Base-by-base conservation (phyloP, 2,888 invertebrate species). In the Rapana venosa region DNA sequence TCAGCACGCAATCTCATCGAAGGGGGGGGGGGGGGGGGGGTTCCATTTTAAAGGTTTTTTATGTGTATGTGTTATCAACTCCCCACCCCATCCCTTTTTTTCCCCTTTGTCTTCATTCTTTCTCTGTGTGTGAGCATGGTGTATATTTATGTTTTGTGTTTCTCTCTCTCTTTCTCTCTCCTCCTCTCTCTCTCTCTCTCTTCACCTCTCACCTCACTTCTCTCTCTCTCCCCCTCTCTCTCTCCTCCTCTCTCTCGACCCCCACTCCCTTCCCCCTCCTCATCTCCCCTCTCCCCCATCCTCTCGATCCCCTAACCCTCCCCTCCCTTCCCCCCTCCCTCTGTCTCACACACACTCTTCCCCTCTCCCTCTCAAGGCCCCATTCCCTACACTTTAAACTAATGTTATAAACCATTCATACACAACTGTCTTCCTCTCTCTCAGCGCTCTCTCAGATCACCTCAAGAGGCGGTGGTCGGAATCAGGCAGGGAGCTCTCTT, bases 401-500 rank as follows among this genome's bases (percentile, higher is more conserved):
- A 4, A n/a, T 13, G n/a, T n/a, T n/a, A n/a, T n/a, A n/a, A 74
- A 74, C 8, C 22, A 74, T 74, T n/a, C 26, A 74, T 2, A 35
- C 32, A 79, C 77, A 79, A 30, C 26, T n/a, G 81, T 32, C 20
- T 35, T 32, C 20, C n/a, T 58, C 35, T 91, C 32, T 85, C 32
- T 36, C 92, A n/a, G n/a, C n/a, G n/a, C n/a, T n/a, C n/a, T 92
- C 47, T 35, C 94, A 95, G 95, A 92, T 96, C n/a, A 91, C 30
- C 90, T 96, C 6, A 90, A 92, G 84, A 93, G 66, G 93, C 93
- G 8, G 91, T 96, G 90, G 56, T 92, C n/a, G 8, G 93, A 95
- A 47, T 93, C 93, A n/a, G 95, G 95, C 22, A 96, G 96, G 95
- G 96, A 96, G 93, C 90, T 93, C 2, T 87, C 93, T 8, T 90